These are phyloP conservation scores for Rhineura floridana DNA, from an alignment of 2,113 vertebrate genomes.

Conservation along the genomic window DNA sequence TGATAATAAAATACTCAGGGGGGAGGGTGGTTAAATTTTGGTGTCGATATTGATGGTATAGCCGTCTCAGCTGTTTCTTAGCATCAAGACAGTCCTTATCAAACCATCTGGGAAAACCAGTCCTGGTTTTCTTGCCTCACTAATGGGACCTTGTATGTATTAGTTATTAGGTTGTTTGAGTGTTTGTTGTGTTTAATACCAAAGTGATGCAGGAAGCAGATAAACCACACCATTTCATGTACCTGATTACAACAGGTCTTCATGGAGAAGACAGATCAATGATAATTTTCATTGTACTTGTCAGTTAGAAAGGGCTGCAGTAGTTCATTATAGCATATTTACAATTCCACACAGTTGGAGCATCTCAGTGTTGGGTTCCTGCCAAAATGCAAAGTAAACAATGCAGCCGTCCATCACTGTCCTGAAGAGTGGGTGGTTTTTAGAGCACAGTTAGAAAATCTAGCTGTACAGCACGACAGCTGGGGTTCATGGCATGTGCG, in stretches of 20 bases:
- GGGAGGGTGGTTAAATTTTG: too few species aligned
- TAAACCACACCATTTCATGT: not conserved
- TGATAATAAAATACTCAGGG: too few species aligned
- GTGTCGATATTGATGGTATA: too few species aligned
- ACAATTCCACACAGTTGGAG: slow-evolving; percentile 9
- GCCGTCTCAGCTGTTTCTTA: too few species aligned
- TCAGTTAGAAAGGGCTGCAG: slow-evolving; percentile 4
- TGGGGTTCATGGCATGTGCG: not conserved
- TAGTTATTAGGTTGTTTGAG: not conserved
- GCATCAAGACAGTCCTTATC: too few species aligned
- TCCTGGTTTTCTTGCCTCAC: not conserved
- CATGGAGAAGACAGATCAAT: not conserved
- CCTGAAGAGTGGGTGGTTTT: not conserved
- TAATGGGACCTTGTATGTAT: not conserved
- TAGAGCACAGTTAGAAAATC: not conserved
- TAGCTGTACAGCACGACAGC: not conserved
- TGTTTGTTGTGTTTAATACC: slow-evolving; percentile 7
- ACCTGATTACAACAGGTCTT: not conserved
- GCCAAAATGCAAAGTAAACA: slow-evolving; percentile 16
- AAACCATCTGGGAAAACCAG: too few species aligned
- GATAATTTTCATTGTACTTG: slow-evolving; percentile 23
- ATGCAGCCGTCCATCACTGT: not conserved
- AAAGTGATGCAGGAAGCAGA: not conserved
- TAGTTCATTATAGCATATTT: slow-evolving; percentile 2
- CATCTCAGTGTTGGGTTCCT: not conserved